Evolutionary conservation across 1,140 invertebrate species (phyloP), one percentile per base, ranked within the genome.

Genomic region (Scaptodrosophila lebanonensis): DNA sequence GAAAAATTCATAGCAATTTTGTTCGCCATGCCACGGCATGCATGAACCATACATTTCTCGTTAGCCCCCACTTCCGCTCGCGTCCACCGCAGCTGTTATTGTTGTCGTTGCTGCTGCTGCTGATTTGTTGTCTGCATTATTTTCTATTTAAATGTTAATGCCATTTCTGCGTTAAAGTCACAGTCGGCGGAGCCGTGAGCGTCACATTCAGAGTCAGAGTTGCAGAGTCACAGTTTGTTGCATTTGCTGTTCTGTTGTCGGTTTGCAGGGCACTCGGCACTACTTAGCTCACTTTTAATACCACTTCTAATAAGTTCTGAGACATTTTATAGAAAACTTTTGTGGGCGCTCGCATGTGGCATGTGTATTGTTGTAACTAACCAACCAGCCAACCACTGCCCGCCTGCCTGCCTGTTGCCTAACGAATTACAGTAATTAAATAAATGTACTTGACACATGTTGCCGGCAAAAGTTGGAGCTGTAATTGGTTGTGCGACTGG

Each of bases 341-440:
- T n/a, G n/a, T n/a, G n/a, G n/a, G n/a, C n/a, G n/a, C n/a, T n/a
- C n/a, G n/a, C n/a, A n/a, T n/a, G n/a, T n/a, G n/a, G n/a, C n/a
- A n/a, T n/a, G n/a, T n/a, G n/a, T n/a, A n/a, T n/a, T n/a, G n/a
- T n/a, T n/a, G n/a, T n/a, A n/a, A n/a, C n/a, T n/a, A n/a, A n/a
- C n/a, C n/a, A n/a, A n/a, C n/a, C n/a, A n/a, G n/a, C n/a, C n/a
- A n/a, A n/a, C n/a, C n/a, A n/a, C n/a, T n/a, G n/a, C n/a, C n/a
- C n/a, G n/a, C n/a, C n/a, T n/a, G 3, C 22, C 8, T 25, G 22
- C 22, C 43, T 38, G 51, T 42, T 58, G 52, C 16, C 48, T 25
- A 53, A 44, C 60, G 54, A 66, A 66, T 69, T 61, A 50, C 61
- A 60, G 51, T 66, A 83, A 83, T 83, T 77, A 83, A 77, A 73